These are phyloP conservation scores for Drosophila athabasca DNA, from an alignment of 1,140 invertebrate genomes.

Conservation along the genomic window DNA sequence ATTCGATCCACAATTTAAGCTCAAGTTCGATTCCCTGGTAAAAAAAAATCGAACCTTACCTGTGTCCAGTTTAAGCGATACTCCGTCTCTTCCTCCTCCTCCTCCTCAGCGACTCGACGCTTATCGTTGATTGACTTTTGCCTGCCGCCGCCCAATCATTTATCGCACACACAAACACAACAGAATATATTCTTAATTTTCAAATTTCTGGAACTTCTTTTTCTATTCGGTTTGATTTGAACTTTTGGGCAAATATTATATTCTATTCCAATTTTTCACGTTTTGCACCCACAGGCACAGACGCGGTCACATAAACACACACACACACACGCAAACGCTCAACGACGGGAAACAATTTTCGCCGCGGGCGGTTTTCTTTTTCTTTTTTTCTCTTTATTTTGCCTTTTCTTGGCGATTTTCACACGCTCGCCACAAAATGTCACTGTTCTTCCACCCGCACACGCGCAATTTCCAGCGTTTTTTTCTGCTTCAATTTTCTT, in stretches of 20 bases:
- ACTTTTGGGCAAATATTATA: constrained; percentile 20
- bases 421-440: constrained; percentile 38
- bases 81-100: too few species aligned
- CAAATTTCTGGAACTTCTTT: constrained; percentile 1
- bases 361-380: constrained; percentile 64
- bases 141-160: constrained; percentile 17
- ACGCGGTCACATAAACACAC: constrained; percentile 8
- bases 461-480: constrained; percentile 48
- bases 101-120: background rate
- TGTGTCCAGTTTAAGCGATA: too few species aligned
- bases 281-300: constrained; percentile 29
- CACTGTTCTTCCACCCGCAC: constrained; percentile 48
- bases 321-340: constrained; percentile 22
- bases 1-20: too few species aligned
- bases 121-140: constrained; percentile 28
- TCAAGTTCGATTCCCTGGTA: too few species aligned
- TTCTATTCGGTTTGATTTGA: background rate
- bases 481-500: too few species aligned
- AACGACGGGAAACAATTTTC: constrained; percentile 47
- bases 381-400: constrained; percentile 28
- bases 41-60: too few species aligned
- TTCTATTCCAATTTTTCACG: constrained; percentile 25
- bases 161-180: constrained; percentile 24
- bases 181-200: constrained; percentile 26
- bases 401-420: constrained; percentile 41